phyloP scores from a whole-genome alignment of 53 echinoderm and acorn worm genomes.

The Temnopleurus reevesii region DNA sequence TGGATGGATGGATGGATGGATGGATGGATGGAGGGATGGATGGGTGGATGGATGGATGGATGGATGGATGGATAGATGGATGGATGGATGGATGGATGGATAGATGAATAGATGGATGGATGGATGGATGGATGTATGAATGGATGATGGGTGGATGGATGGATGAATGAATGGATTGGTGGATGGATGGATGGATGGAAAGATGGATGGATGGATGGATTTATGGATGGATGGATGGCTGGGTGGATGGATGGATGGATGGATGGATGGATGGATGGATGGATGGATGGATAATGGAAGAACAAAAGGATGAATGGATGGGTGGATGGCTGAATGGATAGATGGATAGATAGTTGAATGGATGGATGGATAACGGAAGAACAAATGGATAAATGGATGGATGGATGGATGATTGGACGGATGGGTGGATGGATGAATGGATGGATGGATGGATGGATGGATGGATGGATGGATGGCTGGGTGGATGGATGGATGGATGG shows the following conservation, averaged over 20 bases:
- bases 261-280: not conserved
- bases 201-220: not conserved
- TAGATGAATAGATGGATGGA: too few relatives aligned
- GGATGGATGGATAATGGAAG: too few relatives aligned
- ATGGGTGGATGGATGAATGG: too few relatives aligned
- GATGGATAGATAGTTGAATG: too few relatives aligned
- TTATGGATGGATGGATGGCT: not conserved
- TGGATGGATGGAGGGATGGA: not conserved
- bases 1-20: not conserved
- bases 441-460: not conserved
- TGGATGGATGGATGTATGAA: too few relatives aligned
- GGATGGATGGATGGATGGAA: not conserved
- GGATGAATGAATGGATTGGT: too few relatives aligned
- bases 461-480: not conserved
- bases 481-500: not conserved
- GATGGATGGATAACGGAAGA: too few relatives aligned
- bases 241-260: not conserved
- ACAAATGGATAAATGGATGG: too few relatives aligned
- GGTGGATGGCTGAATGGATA: not conserved
- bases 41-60: not conserved
- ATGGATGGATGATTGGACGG: too few relatives aligned
- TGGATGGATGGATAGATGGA: not conserved
- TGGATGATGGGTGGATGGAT: too few relatives aligned
- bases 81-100: not conserved
- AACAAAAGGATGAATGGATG: not conserved